A percentile compares a stretch with the other conserved stretches of the same genome.
These are phyloP conservation scores for Ptilodon capucinus DNA, from an alignment of 2,888 invertebrate genomes.

Conservation along the genomic window DNA sequence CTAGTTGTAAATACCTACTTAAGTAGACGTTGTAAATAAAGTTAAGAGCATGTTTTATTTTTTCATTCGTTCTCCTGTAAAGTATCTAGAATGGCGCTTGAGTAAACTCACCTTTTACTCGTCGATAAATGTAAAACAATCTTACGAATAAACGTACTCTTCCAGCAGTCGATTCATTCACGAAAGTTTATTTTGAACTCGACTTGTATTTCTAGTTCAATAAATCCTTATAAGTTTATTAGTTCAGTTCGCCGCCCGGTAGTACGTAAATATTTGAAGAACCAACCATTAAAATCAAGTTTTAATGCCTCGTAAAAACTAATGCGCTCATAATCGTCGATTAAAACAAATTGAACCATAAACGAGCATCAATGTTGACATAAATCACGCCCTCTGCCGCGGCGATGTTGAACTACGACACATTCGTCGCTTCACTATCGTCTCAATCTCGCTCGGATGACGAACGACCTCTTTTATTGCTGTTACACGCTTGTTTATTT, in stretches of 20 bases:
- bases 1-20: too few relatives aligned
- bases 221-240: conserved; percentile 45
- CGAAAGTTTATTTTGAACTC: conserved; percentile 7
- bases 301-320: conserved; percentile 68
- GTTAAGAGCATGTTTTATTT: too few relatives aligned
- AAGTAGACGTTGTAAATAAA: too few relatives aligned
- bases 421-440: conserved; percentile 62
- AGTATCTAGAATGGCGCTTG: too few relatives aligned
- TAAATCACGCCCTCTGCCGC: conserved; percentile 74
- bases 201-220: conserved; percentile 23
- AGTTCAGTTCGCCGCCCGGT: conserved; percentile 48
- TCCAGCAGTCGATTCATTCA: background rate
- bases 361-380: conserved; percentile 57
- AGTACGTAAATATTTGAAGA: conserved; percentile 67
- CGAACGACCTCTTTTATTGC: conserved; percentile 70
- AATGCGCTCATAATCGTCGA: conserved; percentile 65
- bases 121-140: background rate
- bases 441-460: conserved; percentile 68
- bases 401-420: conserved; percentile 54
- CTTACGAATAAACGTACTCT: background rate
- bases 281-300: conserved; percentile 64
- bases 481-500: conserved; percentile 68
- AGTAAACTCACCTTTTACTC: too few relatives aligned
- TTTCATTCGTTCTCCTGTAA: too few relatives aligned
- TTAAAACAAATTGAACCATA: conserved; percentile 66